phyloP scores from a whole-genome alignment of 2,113 vertebrate genomes.

The Ornithorhynchus anatinus region DNA sequence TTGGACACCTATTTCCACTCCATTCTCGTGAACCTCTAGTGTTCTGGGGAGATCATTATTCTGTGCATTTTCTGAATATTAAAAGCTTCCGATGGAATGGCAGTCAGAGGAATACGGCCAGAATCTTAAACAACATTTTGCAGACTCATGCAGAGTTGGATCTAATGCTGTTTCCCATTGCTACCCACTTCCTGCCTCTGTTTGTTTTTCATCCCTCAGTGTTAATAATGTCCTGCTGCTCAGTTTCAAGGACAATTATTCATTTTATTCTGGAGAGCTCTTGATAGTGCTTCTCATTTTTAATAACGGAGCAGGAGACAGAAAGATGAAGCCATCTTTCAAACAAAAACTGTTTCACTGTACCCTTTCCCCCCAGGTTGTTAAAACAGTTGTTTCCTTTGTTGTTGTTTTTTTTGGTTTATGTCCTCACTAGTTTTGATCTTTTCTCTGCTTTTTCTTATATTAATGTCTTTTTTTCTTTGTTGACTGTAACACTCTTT shows the following conservation, averaged over 20 bases:
- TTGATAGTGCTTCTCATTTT: slow-evolving; percentile 27
- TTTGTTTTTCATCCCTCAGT: slow-evolving; percentile 36
- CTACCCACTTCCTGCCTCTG: slow-evolving; percentile 12
- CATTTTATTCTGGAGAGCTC: background rate
- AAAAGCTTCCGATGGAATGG: slow-evolving; percentile 8
- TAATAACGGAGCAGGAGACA: slow-evolving; percentile 27
- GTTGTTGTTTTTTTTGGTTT: too few species aligned
- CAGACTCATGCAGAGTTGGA: slow-evolving; percentile 24
- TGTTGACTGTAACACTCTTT: too few species aligned
- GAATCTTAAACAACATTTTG: slow-evolving; percentile 45
- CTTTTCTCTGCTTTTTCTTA: too few species aligned
- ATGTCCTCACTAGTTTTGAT: too few species aligned
- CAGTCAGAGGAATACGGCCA: slow-evolving; percentile 4
- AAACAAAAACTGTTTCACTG: background rate
- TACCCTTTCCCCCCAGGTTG: background rate
- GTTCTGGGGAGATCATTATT: slow-evolving; percentile 11
- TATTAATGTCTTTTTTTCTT: too few species aligned
- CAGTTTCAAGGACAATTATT: slow-evolving; percentile 32
- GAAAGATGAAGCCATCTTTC: background rate
- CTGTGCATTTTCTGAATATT: slow-evolving; percentile 40
- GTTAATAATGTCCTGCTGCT: slow-evolving; percentile 34
- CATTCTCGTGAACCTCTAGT: background rate
- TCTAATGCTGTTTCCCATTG: slow-evolving; percentile 32
- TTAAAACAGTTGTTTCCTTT: too few species aligned
- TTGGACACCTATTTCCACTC: background rate